Evolutionary conservation across 2,888 invertebrate species (phyloP).

Genomic region (Adelphocoris suturalis): DNA sequence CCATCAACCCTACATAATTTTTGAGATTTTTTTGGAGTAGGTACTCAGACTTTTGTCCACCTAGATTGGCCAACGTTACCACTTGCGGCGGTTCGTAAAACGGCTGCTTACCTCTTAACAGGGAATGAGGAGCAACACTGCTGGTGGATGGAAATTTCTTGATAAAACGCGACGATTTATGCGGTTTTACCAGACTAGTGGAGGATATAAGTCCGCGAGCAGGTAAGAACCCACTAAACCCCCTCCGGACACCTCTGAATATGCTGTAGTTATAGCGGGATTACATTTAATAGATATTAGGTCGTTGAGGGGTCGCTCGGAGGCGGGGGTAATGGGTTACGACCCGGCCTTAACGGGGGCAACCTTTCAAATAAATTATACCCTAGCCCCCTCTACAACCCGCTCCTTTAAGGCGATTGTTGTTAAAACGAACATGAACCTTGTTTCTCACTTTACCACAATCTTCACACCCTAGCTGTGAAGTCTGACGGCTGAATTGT

Average conservation of each 20-base stretch:
- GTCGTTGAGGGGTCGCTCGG: slow-evolving; percentile 29
- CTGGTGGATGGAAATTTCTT: neutral
- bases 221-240: slow-evolving; percentile 35
- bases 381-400: neutral
- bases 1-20: no score
- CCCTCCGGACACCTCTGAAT: slow-evolving; percentile 34
- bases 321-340: slow-evolving; percentile 44
- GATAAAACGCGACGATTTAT: neutral
- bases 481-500: no score
- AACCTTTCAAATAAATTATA: slow-evolving; percentile 48
- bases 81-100: no score
- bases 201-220: slow-evolving; percentile 1
- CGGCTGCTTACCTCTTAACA: no score
- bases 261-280: slow-evolving; percentile 44
- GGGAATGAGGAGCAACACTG: no score
- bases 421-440: slow-evolving; percentile 10
- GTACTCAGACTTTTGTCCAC: no score
- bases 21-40: no score
- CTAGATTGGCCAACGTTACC: no score
- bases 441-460: neutral
- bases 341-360: slow-evolving; percentile 40
- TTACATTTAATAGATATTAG: slow-evolving; percentile 55
- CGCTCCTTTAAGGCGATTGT: slow-evolving; percentile 15
- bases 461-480: neutral
- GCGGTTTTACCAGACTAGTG: neutral